Conservation (phyloP, 2,113 vertebrate genomes). For the Larimichthys crocea region DNA sequence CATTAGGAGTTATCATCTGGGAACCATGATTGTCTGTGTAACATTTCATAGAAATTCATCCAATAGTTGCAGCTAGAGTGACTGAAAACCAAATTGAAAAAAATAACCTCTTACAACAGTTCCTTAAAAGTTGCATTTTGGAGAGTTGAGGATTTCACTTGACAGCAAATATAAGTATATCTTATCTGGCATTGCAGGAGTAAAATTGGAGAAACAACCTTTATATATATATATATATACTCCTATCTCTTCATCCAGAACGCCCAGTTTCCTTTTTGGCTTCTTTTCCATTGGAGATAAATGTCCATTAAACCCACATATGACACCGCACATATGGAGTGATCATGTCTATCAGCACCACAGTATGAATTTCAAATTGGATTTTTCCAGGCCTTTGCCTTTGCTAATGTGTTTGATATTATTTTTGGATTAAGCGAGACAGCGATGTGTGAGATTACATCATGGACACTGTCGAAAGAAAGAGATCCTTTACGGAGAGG, state of each 20-base stretch:
- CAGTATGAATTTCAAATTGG: constrained; percentile 74
- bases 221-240: constrained; percentile 13
- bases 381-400: constrained; percentile 75
- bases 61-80: neutral
- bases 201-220: neutral
- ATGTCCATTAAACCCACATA: constrained; percentile 40
- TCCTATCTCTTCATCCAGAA: neutral
- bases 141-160: neutral
- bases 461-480: constrained; percentile 38
- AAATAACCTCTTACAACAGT: neutral
- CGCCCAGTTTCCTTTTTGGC: neutral
- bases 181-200: neutral
- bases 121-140: neutral
- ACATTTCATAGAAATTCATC: neutral
- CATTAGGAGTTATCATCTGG: neutral
- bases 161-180: neutral
- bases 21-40: neutral
- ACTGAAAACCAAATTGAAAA: neutral
- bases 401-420: constrained; percentile 78
- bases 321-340: constrained; percentile 63
- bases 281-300: constrained; percentile 39
- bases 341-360: constrained; percentile 46
- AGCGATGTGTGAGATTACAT: constrained; percentile 79
- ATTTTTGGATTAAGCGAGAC: constrained; percentile 77
- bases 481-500: constrained; percentile 64